Conservation (phyloP, 1,140 invertebrate genomes). For the Bombyx mori region DNA sequence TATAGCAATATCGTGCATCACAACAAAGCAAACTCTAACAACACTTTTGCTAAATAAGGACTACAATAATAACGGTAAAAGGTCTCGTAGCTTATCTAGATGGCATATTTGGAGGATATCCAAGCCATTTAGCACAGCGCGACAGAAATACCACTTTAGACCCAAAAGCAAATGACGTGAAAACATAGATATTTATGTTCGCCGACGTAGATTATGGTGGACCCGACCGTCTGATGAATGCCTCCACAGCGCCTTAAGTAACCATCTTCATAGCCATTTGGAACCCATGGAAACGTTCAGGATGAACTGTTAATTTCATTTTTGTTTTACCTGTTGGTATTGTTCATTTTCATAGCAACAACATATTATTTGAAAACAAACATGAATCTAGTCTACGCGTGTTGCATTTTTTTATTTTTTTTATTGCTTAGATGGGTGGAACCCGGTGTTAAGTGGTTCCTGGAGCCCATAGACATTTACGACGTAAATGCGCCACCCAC, state of each 20-base stretch:
- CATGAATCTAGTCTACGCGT: too few relatives aligned
- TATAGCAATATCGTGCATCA: neutral
- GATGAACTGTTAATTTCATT: too few relatives aligned
- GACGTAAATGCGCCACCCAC: too few relatives aligned
- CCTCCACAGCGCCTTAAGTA: neutral
- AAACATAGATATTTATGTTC: conserved; percentile 39
- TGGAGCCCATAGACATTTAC: too few relatives aligned
- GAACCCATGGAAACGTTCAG: neutral
- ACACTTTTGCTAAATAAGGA: conserved; percentile 21
- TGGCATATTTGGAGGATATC: conserved; percentile 58
- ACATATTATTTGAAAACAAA: too few relatives aligned
- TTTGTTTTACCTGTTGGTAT: too few relatives aligned
- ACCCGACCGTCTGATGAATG: conserved; percentile 10
- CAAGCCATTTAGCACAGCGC: conserved; percentile 52
- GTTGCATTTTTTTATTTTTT: too few relatives aligned
- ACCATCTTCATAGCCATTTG: neutral
- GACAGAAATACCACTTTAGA: conserved; percentile 45
- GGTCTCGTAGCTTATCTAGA: conserved; percentile 47
- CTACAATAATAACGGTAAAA: conserved; percentile 48
- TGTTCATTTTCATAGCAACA: too few relatives aligned
- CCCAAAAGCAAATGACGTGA: conserved; percentile 48
- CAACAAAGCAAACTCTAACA: conserved; percentile 12
- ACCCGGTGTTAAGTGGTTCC: too few relatives aligned
- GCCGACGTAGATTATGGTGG: conserved; percentile 17
- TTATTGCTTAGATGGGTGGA: too few relatives aligned